Base-by-base conservation (phyloP, 1,140 invertebrate genomes). In the Neotoxoptera formosana region DNA sequence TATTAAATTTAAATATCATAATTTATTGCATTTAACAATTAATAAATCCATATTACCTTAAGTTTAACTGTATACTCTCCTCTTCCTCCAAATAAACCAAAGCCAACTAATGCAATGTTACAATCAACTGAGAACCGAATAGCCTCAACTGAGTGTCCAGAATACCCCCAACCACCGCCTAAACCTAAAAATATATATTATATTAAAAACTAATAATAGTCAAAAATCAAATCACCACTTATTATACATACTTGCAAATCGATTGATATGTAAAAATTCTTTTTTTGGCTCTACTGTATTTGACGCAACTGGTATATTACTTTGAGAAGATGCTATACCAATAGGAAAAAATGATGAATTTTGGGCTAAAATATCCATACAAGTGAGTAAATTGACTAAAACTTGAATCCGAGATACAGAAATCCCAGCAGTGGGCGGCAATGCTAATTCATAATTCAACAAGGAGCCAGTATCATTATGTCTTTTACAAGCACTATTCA, bases 141-240 rank as follows among this genome's bases (percentile, higher is more conserved):
- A 17, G 99, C 99, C 95, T 99, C 99, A 88, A 99, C 97, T 23
- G 98, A 99, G 95, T 99, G 98, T 0, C 98, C 98, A 6, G 98
- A 98, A 95, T 99, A 99, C 9, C 99, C 99, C 99, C 99, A 99
- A 17, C 99, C 99, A 91, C 99, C 99, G 51, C 99, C 99, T 95
- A 99, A 98, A 95, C 96, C 96, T 97, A 92, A 51, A 60, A 89
- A 56, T 36, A 34, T 48, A 87, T 7, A 41, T 36, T 25, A 53
- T 34, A 23, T 89, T n/a, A 89, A 21, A 87, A 48, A 23, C 36
- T 25, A 53, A n/a, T 20, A 11, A 30, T 87, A 48, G 4, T 36
- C 11, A 47, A 45, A 67, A 90, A 67, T 30, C 0, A 67, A 45
- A 67, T 51, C 30, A 41, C 0, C 7, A 45, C 30, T 14, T 45